Conservation (phyloP, 2,113 vertebrate species). For the Mungos mungo region DNA sequence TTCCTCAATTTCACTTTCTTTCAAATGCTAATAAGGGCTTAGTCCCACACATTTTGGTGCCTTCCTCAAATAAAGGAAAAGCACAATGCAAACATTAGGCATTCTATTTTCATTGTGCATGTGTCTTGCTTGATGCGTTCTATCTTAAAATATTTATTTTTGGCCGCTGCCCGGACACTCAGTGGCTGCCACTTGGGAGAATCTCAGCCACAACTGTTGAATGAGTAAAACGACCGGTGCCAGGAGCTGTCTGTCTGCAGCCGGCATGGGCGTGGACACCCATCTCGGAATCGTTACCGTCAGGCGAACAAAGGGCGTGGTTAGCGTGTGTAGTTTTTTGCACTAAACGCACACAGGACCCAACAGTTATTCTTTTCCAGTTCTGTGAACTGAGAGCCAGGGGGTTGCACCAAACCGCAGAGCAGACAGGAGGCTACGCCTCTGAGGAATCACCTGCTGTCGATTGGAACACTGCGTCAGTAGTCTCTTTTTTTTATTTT, state of each 20-base stretch:
- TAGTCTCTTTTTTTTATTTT: neutral
- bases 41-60: constrained; percentile 23
- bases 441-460: neutral
- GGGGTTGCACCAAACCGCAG: neutral
- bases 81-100: neutral
- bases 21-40: constrained; percentile 57
- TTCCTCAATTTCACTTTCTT: constrained; percentile 45
- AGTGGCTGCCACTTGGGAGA: constrained; percentile 3
- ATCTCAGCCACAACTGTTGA: neutral
- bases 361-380: neutral
- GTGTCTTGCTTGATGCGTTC: constrained; percentile 9
- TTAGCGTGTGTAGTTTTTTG: neutral
- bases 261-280: neutral
- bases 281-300: neutral
- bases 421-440: neutral
- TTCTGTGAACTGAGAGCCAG: constrained; percentile 2
- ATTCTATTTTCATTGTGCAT: neutral
- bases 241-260: neutral
- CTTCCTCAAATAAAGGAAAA: constrained; percentile 34
- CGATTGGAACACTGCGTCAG: neutral
- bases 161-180: neutral
- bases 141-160: constrained; percentile 63
- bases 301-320: neutral
- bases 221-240: constrained; percentile 38
- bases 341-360: neutral